Conservation (phyloP, 2,797 vertebrate genomes). For the Rhinichthys osculus region DNA sequence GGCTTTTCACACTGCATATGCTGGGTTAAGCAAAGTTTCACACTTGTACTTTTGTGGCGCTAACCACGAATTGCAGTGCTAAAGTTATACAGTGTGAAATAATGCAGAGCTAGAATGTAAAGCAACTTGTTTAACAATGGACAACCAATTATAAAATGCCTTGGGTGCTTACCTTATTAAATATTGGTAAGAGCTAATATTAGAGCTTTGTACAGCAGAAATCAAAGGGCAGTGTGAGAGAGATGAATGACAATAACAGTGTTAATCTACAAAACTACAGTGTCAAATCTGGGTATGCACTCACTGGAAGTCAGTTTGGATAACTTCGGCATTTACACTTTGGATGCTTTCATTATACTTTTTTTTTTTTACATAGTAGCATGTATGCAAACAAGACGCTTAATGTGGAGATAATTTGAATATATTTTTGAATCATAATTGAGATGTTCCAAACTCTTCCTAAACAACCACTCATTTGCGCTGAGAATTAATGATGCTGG, state of each 20-base stretch:
- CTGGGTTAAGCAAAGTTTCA: not conserved
- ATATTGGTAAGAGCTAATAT: not conserved
- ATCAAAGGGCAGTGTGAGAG: not conserved
- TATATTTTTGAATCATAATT: conserved; percentile 18
- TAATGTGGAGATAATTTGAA: conserved; percentile 13
- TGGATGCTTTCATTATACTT: not conserved
- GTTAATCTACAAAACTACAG: not conserved
- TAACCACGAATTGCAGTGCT: not conserved
- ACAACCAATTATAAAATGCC: conserved; percentile 5
- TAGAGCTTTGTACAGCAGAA: not conserved
- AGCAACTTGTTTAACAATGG: not conserved
- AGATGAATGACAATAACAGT: not conserved
- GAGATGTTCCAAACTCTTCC: conserved; percentile 1
- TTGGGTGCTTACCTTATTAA: not conserved
- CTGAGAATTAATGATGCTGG: conserved; percentile 16
- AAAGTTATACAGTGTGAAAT: conserved; percentile 22
- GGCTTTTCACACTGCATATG: not conserved
- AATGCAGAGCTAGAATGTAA: conserved; percentile 14
- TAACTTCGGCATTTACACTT: not conserved
- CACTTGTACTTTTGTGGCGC: not conserved
- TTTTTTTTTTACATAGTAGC: not conserved
- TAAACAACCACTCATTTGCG: conserved; percentile 10
- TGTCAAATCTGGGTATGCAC: not conserved
- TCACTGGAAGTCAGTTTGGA: not conserved
- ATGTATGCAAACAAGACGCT: not conserved